Evolutionary conservation across 1,140 invertebrate species (phyloP).

Genomic region (Bathynomus jamesi): DNA sequence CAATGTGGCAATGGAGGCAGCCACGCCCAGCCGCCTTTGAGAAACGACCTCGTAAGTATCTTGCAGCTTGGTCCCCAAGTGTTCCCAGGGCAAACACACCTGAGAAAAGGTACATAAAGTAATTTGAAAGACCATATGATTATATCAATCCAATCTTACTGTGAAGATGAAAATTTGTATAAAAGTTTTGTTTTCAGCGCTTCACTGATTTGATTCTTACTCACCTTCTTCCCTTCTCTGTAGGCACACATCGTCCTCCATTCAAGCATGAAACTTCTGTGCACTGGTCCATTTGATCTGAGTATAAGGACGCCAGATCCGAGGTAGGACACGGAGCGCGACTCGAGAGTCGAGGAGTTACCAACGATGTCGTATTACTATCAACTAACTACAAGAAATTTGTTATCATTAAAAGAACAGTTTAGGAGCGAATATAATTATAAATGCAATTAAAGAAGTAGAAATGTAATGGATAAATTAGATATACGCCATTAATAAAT

Average conservation of each 20-base stretch:
- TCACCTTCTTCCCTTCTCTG: background rate
- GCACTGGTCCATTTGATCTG: background rate
- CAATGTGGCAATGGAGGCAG: background rate
- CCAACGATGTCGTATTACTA: constrained; percentile 11
- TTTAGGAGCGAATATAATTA: no score
- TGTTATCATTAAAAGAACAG: no score
- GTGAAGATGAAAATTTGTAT: no score
- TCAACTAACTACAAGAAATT: constrained; percentile 12
- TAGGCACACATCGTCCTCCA: constrained; percentile 7
- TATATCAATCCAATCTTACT: no score
- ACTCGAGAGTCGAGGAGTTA: constrained; percentile 3
- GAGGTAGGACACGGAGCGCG: background rate
- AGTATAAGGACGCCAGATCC: background rate
- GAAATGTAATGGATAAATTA: no score
- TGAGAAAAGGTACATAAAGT: background rate
- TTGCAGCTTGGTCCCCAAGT: constrained; percentile 8
- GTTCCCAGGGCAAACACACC: constrained; percentile 5
- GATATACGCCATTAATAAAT: no score
- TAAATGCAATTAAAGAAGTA: no score
- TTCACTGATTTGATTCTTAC: no score
- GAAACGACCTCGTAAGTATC: constrained; percentile 3
- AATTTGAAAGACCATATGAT: no score
- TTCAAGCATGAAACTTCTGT: background rate
- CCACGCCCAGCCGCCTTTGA: constrained; percentile 11
- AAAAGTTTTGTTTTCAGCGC: no score